Conservation (phyloP, 2,888 invertebrate genomes). For the Automeris io region DNA sequence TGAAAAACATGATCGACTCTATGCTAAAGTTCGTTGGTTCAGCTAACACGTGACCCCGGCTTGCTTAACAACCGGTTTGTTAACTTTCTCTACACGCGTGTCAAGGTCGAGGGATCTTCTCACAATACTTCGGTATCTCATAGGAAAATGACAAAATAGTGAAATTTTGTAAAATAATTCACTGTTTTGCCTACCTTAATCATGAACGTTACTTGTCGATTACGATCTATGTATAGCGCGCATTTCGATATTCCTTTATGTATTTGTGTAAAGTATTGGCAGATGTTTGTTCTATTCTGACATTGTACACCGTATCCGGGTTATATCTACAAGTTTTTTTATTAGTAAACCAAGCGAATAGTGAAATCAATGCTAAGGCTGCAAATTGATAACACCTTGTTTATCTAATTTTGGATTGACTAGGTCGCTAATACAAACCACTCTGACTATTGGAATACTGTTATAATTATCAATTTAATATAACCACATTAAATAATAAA, state of each 20-base stretch:
- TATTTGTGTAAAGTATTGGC: conserved; percentile 3
- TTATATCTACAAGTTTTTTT: not conserved
- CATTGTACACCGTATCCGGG: conserved; percentile 1
- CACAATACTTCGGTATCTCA: conserved; percentile 20
- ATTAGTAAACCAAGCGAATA: not conserved
- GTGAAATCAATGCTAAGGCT: not conserved
- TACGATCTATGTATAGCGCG: conserved; percentile 5
- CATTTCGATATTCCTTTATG: conserved; percentile 9
- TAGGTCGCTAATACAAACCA: too few species aligned
- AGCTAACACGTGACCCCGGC: conserved; percentile 29
- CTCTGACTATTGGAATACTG: too few species aligned
- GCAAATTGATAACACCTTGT: not conserved
- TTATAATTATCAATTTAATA: too few species aligned
- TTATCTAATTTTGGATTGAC: not conserved
- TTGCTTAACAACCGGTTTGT: conserved; percentile 63
- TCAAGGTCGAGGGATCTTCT: conserved; percentile 61
- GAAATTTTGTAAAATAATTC: conserved; percentile 22
- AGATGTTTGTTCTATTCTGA: not conserved
- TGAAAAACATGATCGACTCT: conserved; percentile 7
- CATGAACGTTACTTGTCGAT: conserved; percentile 17
- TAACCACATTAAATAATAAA: too few species aligned
- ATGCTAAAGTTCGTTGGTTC: conserved; percentile 3
- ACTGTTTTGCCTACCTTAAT: conserved; percentile 14
- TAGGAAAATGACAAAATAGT: conserved; percentile 18
- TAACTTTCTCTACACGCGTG: conserved; percentile 67